These are phyloP conservation scores for Megastigmus dorsalis DNA, from an alignment of 2,888 invertebrate genomes.

Conservation along the genomic window DNA sequence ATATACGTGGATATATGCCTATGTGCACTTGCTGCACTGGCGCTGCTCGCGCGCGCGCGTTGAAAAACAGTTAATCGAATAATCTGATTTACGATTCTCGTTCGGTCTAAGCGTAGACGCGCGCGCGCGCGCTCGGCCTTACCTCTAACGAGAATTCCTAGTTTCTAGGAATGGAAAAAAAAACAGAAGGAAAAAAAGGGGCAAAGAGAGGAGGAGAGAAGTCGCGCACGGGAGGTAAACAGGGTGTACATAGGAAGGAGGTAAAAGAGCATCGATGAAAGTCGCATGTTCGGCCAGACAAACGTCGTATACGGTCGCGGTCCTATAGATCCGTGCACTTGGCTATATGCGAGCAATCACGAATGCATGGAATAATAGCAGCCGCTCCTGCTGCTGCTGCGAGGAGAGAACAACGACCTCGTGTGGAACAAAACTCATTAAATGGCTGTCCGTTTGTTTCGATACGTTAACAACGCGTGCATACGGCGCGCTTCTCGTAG, in stretches of 20 bases:
- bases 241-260: slow-evolving; percentile 5
- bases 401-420: slow-evolving; percentile 60
- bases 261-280: slow-evolving; percentile 42
- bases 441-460: slow-evolving; percentile 73
- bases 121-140: not conserved
- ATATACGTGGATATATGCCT: not conserved
- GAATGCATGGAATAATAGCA: slow-evolving; percentile 58
- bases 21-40: not conserved
- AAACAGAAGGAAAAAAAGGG: slow-evolving; percentile 14
- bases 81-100: slow-evolving; percentile 52
- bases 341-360: slow-evolving; percentile 60
- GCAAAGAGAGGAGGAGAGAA: slow-evolving; percentile 27
- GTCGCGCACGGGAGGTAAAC: too few species aligned
- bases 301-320: not conserved
- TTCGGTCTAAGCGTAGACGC: too few species aligned
- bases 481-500: not conserved
- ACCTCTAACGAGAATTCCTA: slow-evolving; percentile 46
- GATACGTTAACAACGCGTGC: slow-evolving; percentile 63
- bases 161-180: slow-evolving; percentile 42
- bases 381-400: slow-evolving; percentile 40
- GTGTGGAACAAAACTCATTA: slow-evolving; percentile 71
- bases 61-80: slow-evolving; percentile 54
- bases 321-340: not conserved
- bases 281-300: slow-evolving; percentile 33
- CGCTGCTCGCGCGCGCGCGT: slow-evolving; percentile 15